A percentile compares a stretch with the other conserved stretches of the same genome.
Evolutionary conservation across 2,888 invertebrate genomes (phyloP).

Genomic region (Pyrocoelia pectoralis): DNA sequence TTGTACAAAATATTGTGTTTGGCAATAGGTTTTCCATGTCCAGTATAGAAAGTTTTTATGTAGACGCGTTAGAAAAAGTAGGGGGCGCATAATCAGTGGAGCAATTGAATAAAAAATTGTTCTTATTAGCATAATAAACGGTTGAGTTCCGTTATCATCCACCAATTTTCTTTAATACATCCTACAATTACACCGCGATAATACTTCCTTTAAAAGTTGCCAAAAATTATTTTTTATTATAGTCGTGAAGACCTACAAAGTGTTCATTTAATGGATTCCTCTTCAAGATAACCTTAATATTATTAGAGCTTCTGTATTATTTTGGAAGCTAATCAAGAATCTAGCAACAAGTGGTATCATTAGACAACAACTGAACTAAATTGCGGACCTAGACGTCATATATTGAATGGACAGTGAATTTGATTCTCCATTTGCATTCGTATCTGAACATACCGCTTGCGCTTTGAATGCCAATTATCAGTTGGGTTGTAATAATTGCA

Average conservation of each 20-base stretch:
- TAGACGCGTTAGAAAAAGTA: too few species aligned
- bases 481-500: conserved; percentile 38
- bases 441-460: conserved; percentile 30
- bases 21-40: too few species aligned
- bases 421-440: conserved; percentile 42
- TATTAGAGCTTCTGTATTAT: not conserved
- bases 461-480: conserved; percentile 41
- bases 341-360: conserved; percentile 49
- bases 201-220: too few species aligned
- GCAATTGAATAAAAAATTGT: too few species aligned
- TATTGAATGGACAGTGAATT: conserved; percentile 40
- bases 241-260: not conserved
- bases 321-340: conserved; percentile 21
- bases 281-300: not conserved
- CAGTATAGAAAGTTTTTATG: too few species aligned
- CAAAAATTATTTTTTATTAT: not conserved
- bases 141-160: too few species aligned
- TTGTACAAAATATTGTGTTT: too few species aligned
- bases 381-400: conserved; percentile 39
- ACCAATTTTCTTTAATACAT: too few species aligned
- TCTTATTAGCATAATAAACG: too few species aligned
- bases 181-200: too few species aligned
- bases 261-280: not conserved
- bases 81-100: too few species aligned
- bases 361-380: conserved; percentile 45